Conservation (phyloP, 2,888 invertebrate genomes). For the Gastrophysa polygoni region DNA sequence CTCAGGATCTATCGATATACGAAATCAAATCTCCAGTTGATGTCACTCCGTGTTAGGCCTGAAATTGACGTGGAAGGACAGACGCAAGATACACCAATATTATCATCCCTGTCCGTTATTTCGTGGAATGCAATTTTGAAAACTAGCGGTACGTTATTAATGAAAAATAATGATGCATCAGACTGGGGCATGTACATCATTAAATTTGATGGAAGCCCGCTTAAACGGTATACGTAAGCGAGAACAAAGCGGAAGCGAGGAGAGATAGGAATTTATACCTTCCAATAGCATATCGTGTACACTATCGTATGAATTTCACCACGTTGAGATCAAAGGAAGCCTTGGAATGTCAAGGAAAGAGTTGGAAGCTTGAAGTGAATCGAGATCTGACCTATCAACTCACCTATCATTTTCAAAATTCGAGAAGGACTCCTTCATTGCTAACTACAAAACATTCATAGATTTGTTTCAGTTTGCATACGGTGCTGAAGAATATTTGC, state of each 20-base stretch:
- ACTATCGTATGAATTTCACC: too few species aligned
- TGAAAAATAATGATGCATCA: conserved; percentile 59
- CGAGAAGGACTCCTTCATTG: too few species aligned
- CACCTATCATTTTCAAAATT: too few species aligned
- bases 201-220: conserved; percentile 56
- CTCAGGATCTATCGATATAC: too few species aligned
- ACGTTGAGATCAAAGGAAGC: too few species aligned
- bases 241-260: conserved; percentile 31
- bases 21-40: too few species aligned
- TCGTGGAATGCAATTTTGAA: conserved; percentile 56
- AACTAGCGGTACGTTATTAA: conserved; percentile 57
- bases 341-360: too few species aligned
- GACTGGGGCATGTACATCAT: conserved; percentile 55
- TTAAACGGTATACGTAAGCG: conserved; percentile 39
- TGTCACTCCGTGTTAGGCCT: conserved; percentile 15
- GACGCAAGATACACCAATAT: conserved; percentile 38
- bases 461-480: too few species aligned
- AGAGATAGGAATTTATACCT: conserved; percentile 12
- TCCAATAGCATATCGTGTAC: neutral
- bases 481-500: too few species aligned
- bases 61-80: neutral
- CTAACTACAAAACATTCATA: too few species aligned
- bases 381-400: too few species aligned
- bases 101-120: conserved; percentile 38
- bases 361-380: too few species aligned